Evolutionary conservation across 2,888 invertebrate species (phyloP), one percentile per base, ranked within the genome.

Genomic region (Cataglyphis albicans): DNA sequence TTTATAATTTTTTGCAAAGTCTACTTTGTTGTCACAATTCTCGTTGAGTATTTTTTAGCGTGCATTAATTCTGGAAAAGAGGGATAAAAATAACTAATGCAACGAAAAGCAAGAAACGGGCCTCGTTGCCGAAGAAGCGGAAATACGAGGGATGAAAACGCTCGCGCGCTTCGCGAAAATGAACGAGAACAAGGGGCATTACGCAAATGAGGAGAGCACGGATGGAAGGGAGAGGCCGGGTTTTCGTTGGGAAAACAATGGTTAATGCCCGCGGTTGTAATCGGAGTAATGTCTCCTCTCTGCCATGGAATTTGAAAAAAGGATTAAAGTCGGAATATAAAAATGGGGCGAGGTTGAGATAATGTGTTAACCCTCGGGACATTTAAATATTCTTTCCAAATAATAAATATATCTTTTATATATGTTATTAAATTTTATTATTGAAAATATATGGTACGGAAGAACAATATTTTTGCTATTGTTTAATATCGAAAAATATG

Each of bases 161-260:
- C 29, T 73, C 35, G 35, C 21, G 41, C 44, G 32, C 59, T 7
- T 72, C 59, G 44, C 41, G 80, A 72, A 57, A 41, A 70, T 80
- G 59, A 72, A 35, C 41, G 63, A 81, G 63, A 81, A 74, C 52
- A 81, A 74, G 29, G 74, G 15, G 63, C 81, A 81, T 81, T 81
- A 81, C 29, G 80, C 72, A 80, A 80, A 81, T 38, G 52, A 81
- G 81, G 38, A 52, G 61, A 73, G 25, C 48, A n/a, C 18, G 61
- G 48, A 52, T 72, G 44, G 72, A 15, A 61, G 48, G 10, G 38
- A 73, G 52, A 44, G 21, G 52, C 29, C 10, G 74, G 74, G 38
- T 21, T 81, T 29, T 63, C 52, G 73, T 81, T 64, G 59, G 38
- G 52, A 70, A 81, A 74, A 81, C 81, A 81, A 81, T 63, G 73